phyloP scores from a whole-genome alignment of 2,113 vertebrate species.

The Eonycteris spelaea region DNA sequence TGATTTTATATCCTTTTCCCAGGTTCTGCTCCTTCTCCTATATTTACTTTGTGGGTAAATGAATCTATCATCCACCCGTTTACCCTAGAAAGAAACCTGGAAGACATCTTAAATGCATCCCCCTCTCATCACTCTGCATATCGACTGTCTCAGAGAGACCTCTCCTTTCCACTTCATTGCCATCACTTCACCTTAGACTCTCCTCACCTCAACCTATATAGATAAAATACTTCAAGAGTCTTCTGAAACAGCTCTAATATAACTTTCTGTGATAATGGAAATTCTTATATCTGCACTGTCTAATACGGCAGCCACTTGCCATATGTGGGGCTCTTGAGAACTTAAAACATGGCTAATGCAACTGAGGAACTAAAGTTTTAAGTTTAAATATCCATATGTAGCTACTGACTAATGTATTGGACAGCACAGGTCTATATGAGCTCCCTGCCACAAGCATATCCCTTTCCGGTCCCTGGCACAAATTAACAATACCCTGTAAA shows the following conservation, averaged over 20 bases:
- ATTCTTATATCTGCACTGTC: not conserved
- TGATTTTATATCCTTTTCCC: not conserved
- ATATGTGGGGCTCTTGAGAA: not conserved
- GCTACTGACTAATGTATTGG: not conserved
- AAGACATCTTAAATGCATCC: not conserved
- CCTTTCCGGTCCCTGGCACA: not conserved
- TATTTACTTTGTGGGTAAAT: not conserved
- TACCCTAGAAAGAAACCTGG: not conserved
- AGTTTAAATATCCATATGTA: not conserved
- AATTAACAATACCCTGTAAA: not conserved
- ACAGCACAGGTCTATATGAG: not conserved
- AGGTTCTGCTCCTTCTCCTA: not conserved
- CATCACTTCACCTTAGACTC: not conserved
- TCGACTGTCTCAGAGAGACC: not conserved
- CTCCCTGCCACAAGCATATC: not conserved
- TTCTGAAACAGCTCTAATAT: not conserved
- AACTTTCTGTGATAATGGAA: not conserved
- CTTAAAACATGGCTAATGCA: not conserved
- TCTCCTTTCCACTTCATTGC: not conserved
- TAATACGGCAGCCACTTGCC: not conserved
- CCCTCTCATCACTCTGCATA: not conserved
- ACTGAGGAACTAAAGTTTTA: not conserved
- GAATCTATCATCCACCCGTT: not conserved
- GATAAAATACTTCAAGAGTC: not conserved
- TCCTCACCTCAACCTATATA: not conserved